Evolutionary conservation across 1,140 invertebrate genomes (phyloP), one percentile per base, ranked within the genome.

Genomic region (Drosophila orena): DNA sequence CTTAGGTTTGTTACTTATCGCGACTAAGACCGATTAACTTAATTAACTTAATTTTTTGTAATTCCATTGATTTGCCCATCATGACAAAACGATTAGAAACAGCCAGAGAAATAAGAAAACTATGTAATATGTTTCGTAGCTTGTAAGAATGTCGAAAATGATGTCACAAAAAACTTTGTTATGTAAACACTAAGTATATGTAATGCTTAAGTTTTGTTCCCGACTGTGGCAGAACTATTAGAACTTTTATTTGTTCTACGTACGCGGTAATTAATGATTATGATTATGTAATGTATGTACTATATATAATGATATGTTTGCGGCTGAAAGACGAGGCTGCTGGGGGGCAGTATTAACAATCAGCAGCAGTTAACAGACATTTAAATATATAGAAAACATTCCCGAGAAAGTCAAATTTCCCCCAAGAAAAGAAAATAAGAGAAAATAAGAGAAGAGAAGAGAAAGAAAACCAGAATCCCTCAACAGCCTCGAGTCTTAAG

Each of bases 161-260:
- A 43, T 74, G 71, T 74, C 72, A 74, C 71, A 74, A 74, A 74
- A 74, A 50, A 55, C 24, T 34, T 34, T 74, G 70, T 73, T 74
- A 74, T 73, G 54, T 72, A 70, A 57, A 69, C 65, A 47, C 40
- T 62, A 47, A 44, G 40, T 66, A 44, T 65, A 66, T 65, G 52
- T 56, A 57, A 38, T 57, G 35, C 53, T 34, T 35, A 54, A 54
- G 50, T 62, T 62, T 54, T 54, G 49, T 54, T 54, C 49, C 50
- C 35, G 35, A 65, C 35, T 40, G 30, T 42, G 37, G 34, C 24
- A 20, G 15, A 66, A 40, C 34, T 3, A 24, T 24, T 70, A 17
- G 65, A 40, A 70, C 57, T 34, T 46, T 46, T 17, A 17, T 17
- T 34, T 69, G 66, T 69, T 69, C 34, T 40, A 38, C n/a, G 35